Base-by-base conservation (phyloP, 37 sponge, comb jelly and placozoan genomes). In the Halichondria panicea region DNA sequence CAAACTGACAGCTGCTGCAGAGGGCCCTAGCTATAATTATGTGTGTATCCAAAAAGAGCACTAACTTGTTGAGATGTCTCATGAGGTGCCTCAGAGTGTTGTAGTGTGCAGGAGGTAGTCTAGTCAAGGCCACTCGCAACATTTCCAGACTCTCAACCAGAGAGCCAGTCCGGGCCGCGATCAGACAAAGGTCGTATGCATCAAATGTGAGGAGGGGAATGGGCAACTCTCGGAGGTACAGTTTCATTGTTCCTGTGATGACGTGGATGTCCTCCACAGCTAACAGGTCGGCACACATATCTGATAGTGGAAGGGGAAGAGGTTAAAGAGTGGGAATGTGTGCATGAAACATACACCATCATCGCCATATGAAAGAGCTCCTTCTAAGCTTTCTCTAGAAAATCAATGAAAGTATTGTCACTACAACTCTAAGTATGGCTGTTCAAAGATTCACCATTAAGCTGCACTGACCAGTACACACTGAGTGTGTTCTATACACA, bases 151-250 rank as follows among this genome's bases (percentile, higher is more conserved):
- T 76, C 73, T 86, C 89, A 0, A n/a, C 72, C 21, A 59, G 61
- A 6, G 87, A 50, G 63, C 71, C 39, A 60, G 54, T 62, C 84
- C 87, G 43, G 39, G 73, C 88, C 28, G 89, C 92, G 54, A 90
- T 90, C 48, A 95, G 77, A 63, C 71, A 82, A 28, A 90, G 43
- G 71, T 95, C 87, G 50, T 88, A 95, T 21, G 76, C 79, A 22
- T 90, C 91, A 40, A 82, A 95, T n/a, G 95, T 80, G 28, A 95
- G 64, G 40, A 96, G 83, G 27, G 97, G 97, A 19, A 96, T 77
- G 30, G 97, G 97, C 11, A 96, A 78, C 62, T 96, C 97, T 39
- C 97, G 72, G 40, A 96, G 79, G 76, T 86, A 96, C 45, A 88
- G 86, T 65, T 96, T 96, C 66, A 93, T 66, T 13, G 87, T 82